phyloP scores from a whole-genome alignment of 1,140 invertebrate species.

The Drosophila pseudoobscura region DNA sequence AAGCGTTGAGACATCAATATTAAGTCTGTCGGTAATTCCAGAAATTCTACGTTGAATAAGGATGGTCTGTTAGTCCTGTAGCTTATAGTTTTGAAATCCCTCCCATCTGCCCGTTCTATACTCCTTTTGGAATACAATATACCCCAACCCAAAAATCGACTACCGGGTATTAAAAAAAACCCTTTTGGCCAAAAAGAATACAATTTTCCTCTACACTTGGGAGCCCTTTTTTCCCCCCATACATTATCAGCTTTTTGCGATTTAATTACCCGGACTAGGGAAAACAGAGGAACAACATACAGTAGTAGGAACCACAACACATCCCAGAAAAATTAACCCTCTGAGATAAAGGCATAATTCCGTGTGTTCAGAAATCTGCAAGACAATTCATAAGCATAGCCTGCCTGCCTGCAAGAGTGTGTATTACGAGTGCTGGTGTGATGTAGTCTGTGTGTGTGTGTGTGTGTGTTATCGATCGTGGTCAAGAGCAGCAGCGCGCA shows the following conservation, averaged over 20 bases:
- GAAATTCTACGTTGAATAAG: too few species aligned
- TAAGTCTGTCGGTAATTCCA: too few species aligned
- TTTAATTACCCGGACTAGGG: conserved; percentile 73
- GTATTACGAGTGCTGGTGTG: conserved; percentile 1
- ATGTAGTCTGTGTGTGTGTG: background rate
- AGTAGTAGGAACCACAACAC: background rate
- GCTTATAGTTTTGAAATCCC: too few species aligned
- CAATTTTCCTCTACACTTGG: conserved; percentile 51
- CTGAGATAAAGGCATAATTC: conserved; percentile 75
- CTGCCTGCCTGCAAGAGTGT: too few species aligned
- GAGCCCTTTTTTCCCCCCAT: conserved; percentile 27
- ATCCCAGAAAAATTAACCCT: conserved; percentile 62
- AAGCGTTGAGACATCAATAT: too few species aligned
- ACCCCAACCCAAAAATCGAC: too few species aligned
- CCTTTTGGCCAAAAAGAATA: conserved; percentile 55
- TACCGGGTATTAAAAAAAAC: conserved; percentile 21
- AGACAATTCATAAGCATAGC: conserved; percentile 72
- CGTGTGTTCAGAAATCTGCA: conserved; percentile 61
- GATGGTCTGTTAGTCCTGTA: too few species aligned
- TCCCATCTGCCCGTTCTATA: too few species aligned
- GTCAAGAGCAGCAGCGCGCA: conserved; percentile 62
- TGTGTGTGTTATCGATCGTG: conserved; percentile 74
- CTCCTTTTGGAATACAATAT: too few species aligned
- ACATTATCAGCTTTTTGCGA: conserved; percentile 72
- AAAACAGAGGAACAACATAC: conserved; percentile 44